Base-by-base conservation (phyloP, 2,113 vertebrate species). In the Guaruba guarouba region DNA sequence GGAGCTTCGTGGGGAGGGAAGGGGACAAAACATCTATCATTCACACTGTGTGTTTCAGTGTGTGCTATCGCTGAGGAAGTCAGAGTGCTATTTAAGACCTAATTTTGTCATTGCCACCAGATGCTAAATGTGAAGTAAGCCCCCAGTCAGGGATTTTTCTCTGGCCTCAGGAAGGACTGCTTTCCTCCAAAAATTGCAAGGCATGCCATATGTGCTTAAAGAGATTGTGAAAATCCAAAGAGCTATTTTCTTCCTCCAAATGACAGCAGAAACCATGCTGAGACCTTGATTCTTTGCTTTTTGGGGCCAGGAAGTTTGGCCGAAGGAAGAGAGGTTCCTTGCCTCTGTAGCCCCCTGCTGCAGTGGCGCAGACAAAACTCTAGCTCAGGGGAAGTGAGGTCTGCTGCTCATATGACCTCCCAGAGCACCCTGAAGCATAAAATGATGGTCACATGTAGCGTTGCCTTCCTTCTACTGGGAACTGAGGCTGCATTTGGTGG, bases 81-180 rank as follows among this genome's bases (percentile, higher is more conserved):
- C 28, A 44, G 75, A 91, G 35, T 8, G 48, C 85, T 91, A 55
- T 90, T 67, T 82, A 79, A 90, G 80, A 89, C 33, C 44, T 54
- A 27, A 63, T 93, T 97, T 90, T 97, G 90, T 94, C 95, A 85
- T 95, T 94, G 71, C 63, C 29, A 37, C 61, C 15, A 82, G 68
- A 88, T 44, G 73, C 17, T 64, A 73, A 64, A 78, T 33, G 48
- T 37, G 69, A 91, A 93, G 44, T 20, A 74, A 67, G 43, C 2
- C 15, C n/a, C 59, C 62, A 63, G 51, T 74, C 61, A 91, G 87
- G 64, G 78, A 46, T 55, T 96, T 97, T 95, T 96, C 70, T 78
- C n/a, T 28, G 41, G 35, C 76, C 22, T 91, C 69, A 96, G 98
- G 98, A 98, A 98, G 93, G 93, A 95, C 93, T 0, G 2, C 79